Conservation (phyloP, 2,888 invertebrate species). For the Therioaphis trifolii region DNA sequence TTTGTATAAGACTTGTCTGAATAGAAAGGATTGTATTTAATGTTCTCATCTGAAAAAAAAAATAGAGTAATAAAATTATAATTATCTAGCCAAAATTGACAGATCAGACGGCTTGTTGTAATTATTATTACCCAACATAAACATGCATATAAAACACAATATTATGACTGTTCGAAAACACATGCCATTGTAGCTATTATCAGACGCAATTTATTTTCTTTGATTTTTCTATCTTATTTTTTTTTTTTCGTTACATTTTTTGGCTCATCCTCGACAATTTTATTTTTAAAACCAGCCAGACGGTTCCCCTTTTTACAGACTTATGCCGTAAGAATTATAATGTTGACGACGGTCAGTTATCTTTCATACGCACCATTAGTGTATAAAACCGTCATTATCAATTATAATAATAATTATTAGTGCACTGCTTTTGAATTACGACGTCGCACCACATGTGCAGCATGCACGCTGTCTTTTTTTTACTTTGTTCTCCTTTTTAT, state of each 20-base stretch:
- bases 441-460: neutral
- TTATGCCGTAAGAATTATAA: conserved; percentile 42
- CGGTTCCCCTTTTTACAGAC: neutral
- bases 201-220: conserved; percentile 48
- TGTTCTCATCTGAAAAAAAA: neutral
- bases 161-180: conserved; percentile 28
- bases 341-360: conserved; percentile 60
- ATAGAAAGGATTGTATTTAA: neutral
- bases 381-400: conserved; percentile 53
- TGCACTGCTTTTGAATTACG: conserved; percentile 6
- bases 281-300: conserved; percentile 61
- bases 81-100: conserved; percentile 9
- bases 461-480: too few species aligned
- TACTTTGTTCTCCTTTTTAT: neutral
- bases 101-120: neutral
- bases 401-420: conserved; percentile 44
- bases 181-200: conserved; percentile 28
- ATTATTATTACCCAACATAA: neutral
- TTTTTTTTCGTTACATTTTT: conserved; percentile 18
- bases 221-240: conserved; percentile 31
- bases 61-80: neutral
- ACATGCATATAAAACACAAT: conserved; percentile 15
- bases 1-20: neutral
- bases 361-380: neutral
- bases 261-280: conserved; percentile 40